phyloP scores from a whole-genome alignment of 2,888 invertebrate genomes.

The Luperina testacea region DNA sequence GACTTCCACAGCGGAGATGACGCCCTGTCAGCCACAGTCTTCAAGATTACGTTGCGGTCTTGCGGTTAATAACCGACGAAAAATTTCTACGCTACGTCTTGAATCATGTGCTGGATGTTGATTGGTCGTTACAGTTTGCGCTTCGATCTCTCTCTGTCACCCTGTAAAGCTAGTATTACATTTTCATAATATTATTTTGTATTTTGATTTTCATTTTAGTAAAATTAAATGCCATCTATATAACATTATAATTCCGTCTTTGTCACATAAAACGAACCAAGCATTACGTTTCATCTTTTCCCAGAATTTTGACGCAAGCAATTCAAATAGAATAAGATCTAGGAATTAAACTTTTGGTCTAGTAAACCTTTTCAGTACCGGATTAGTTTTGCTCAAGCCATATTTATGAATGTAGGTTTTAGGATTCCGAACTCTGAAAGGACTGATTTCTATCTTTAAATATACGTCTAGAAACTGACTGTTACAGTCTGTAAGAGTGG shows the following conservation, averaged over 20 bases:
- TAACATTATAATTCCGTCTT: slow-evolving; percentile 12
- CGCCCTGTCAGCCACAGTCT: too few species aligned
- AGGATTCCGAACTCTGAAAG: slow-evolving; percentile 37
- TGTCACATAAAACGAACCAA: background rate
- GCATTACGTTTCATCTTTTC: background rate
- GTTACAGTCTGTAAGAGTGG: slow-evolving; percentile 1
- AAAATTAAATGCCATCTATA: background rate
- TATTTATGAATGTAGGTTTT: slow-evolving; percentile 41
- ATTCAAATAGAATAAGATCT: slow-evolving; percentile 30
- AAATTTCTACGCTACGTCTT: too few species aligned
- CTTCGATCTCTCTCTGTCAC: background rate
- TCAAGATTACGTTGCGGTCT: too few species aligned
- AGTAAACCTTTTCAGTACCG: slow-evolving; percentile 38
- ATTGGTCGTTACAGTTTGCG: background rate
- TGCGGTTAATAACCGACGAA: too few species aligned
- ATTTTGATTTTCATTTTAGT: background rate
- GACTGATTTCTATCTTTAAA: slow-evolving; percentile 44
- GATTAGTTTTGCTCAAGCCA: slow-evolving; percentile 39
- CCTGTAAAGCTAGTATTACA: background rate
- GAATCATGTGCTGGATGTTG: background rate
- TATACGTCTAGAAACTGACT: slow-evolving; percentile 14
- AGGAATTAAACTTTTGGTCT: slow-evolving; percentile 36
- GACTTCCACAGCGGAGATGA: too few species aligned
- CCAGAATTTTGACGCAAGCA: slow-evolving; percentile 7
- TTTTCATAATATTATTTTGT: background rate